Evolutionary conservation across 2,113 vertebrate genomes (phyloP), one percentile per base, ranked within the genome.

Genomic region (Centrocercus urophasianus): DNA sequence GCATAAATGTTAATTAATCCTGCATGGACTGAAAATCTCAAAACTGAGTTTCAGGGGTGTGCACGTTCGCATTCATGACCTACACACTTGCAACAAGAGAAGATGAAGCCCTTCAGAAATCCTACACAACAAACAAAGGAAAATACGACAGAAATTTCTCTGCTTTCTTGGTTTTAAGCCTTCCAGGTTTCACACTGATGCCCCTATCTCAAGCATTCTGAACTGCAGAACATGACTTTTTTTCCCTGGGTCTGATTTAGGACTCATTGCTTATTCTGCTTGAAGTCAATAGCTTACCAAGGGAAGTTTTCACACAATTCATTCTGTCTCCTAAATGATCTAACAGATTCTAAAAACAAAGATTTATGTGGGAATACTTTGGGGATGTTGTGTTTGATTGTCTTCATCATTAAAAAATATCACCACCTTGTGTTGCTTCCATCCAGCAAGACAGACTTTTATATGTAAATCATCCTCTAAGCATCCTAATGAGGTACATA

Each of bases 351-450:
- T 36, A 86, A 86, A 80, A 69, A 56, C 3, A 6, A 80, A 72
- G 59, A 80, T 88, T 83, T 54, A 48, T 56, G 40, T 27, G 7
- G 40, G 72, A 81, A 76, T 86, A 56, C 27, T n/a, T 0, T 3
- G 8, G 47, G 32, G 59, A 72, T 7, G 11, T 56, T 80, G 40
- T 1, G 10, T 60, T 73, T 90, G 72, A 28, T 48, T 88, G 54
- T 64, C 92, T 91, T 85, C 16, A 28, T 76, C 47, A 28, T 60
- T 80, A 83, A 90, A 93, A 92, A 61, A 50, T 83, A 73, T 42
- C 3, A 2, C 47, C 48, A 61, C 45, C 34, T 94, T 88, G 69
- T 67, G n/a, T 65, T 75, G 3, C 20, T 73, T 61, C 86, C 67
- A 73, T 61, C 45, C 54, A 86, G 67, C 54, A 86, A 54, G 59